phyloP scores from a whole-genome alignment of 2,888 invertebrate species.

The Diarsia rubi region DNA sequence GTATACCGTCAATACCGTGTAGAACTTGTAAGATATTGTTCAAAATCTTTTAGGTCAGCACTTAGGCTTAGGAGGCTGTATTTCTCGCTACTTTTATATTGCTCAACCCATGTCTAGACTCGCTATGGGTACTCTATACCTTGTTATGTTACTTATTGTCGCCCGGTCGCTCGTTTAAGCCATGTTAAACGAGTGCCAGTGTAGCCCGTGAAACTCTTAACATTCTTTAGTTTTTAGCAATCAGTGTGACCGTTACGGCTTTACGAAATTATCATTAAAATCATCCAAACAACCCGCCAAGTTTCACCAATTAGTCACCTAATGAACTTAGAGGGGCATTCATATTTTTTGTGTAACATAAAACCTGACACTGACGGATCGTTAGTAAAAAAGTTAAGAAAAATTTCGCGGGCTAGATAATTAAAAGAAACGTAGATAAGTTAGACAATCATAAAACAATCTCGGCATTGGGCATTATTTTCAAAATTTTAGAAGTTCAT shows the following conservation, averaged over 20 bases:
- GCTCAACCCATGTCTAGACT: conserved; percentile 58
- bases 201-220: too few species aligned
- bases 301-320: too few species aligned
- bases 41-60: conserved; percentile 45
- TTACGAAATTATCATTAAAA: too few species aligned
- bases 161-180: conserved; percentile 10
- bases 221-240: too few species aligned
- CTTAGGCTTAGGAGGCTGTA: conserved; percentile 49
- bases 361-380: too few species aligned
- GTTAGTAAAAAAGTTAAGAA: too few species aligned
- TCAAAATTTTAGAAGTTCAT: conserved; percentile 20
- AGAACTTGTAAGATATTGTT: conserved; percentile 20
- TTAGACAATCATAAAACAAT: conserved; percentile 21
- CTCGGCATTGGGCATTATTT: conserved; percentile 17
- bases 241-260: too few species aligned
- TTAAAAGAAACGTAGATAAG: background rate
- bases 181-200: too few species aligned
- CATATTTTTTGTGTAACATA: too few species aligned
- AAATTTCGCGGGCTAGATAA: too few species aligned
- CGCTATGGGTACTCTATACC: conserved; percentile 19
- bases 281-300: too few species aligned
- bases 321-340: too few species aligned
- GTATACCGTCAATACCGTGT: background rate
- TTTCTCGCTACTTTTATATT: conserved; percentile 48
- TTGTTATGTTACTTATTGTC: conserved; percentile 60